Evolutionary conservation across 2,888 invertebrate genomes (phyloP).

Genomic region (Andrena dorsata): DNA sequence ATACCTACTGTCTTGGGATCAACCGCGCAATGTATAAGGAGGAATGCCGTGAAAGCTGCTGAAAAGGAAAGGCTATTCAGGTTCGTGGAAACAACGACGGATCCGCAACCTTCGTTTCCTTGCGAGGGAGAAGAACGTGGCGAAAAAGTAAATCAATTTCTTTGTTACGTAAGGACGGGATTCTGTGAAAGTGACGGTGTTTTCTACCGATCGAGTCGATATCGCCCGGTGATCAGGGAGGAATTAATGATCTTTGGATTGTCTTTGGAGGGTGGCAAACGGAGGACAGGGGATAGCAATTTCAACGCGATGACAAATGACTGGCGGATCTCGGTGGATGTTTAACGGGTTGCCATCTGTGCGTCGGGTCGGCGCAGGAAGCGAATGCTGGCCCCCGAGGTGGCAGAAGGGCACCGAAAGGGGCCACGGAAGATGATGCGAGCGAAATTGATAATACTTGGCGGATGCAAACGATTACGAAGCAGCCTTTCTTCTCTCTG

Average conservation of each 20-base stretch:
- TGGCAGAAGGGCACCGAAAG: slow-evolving; percentile 54
- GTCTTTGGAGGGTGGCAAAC: slow-evolving; percentile 64
- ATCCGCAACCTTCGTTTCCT: not conserved
- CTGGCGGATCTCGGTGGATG: slow-evolving; percentile 67
- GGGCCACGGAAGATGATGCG: slow-evolving; percentile 74
- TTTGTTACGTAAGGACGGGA: slow-evolving; percentile 58
- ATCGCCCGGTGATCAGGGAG: slow-evolving; percentile 61
- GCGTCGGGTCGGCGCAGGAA: slow-evolving; percentile 64
- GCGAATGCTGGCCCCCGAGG: slow-evolving; percentile 62
- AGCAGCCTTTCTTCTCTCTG: slow-evolving; percentile 38
- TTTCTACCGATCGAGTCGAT: slow-evolving; percentile 42
- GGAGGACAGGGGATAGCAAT: slow-evolving; percentile 67
- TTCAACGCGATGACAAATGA: slow-evolving; percentile 76
- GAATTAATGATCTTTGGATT: slow-evolving; percentile 72
- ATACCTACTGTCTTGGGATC: not conserved
- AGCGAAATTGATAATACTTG: slow-evolving; percentile 80
- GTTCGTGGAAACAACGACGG: slow-evolving; percentile 1
- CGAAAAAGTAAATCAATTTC: slow-evolving; percentile 57
- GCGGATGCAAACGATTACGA: slow-evolving; percentile 80
- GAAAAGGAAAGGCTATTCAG: slow-evolving; percentile 33
- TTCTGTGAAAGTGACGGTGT: slow-evolving; percentile 56
- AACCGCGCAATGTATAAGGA: not conserved
- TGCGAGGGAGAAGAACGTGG: not conserved
- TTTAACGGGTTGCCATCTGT: slow-evolving; percentile 76
- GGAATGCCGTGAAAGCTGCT: not conserved